phyloP scores from a whole-genome alignment of 2,888 invertebrate species.

The Nasonovia ribisnigri region DNA sequence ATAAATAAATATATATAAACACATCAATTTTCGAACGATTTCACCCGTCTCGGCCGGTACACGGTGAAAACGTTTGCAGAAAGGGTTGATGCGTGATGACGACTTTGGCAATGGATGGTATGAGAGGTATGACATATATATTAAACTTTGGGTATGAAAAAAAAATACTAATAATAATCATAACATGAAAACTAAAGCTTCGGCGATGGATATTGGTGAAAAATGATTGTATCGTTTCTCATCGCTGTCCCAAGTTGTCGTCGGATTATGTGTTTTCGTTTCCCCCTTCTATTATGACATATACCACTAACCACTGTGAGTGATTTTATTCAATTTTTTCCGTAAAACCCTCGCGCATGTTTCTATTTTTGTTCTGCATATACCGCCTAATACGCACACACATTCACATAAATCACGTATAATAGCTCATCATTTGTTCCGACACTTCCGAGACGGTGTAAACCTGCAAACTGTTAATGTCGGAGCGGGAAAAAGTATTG shows the following conservation, averaged over 20 bases:
- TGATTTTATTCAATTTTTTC: not conserved
- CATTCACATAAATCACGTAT: constrained; percentile 13
- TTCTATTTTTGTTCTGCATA: constrained; percentile 5
- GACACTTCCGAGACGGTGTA: not conserved
- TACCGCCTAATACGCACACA: not conserved
- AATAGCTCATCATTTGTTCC: constrained; percentile 38
- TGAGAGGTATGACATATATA: not conserved
- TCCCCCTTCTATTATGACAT: constrained; percentile 25
- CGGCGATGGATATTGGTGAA: constrained; percentile 30
- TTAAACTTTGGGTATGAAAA: not conserved
- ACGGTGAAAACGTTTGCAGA: not conserved
- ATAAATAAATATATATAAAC: too few species aligned
- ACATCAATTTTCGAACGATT: not conserved
- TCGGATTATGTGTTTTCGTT: not conserved
- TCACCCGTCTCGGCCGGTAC: not conserved
- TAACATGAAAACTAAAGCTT: constrained; percentile 7
- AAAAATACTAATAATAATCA: constrained; percentile 7
- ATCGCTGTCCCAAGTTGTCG: constrained; percentile 6
- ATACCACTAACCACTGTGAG: not conserved
- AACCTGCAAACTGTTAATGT: not conserved
- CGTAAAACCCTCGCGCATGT: not conserved
- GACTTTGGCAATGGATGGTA: not conserved
- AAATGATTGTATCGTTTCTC: constrained; percentile 47
- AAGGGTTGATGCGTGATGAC: not conserved
- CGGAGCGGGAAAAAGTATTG: not conserved